Evolutionary conservation across 30 jellyfish, hydroid and myxozoan species (phyloP).

Genomic region (Phacellophora camtschatica): DNA sequence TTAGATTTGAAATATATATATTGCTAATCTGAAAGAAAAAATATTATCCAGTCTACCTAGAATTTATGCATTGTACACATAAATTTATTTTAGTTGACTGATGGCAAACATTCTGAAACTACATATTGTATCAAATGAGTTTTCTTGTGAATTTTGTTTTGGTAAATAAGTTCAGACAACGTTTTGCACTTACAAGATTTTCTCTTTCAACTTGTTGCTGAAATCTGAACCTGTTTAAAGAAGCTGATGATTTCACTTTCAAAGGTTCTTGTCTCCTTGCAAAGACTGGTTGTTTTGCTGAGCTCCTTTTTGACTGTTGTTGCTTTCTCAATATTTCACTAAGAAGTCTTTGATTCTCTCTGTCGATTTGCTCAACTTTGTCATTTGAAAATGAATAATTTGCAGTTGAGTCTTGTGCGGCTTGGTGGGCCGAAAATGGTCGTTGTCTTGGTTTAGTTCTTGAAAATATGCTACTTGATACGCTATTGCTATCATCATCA

Average conservation of each 20-base stretch:
- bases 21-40: no score
- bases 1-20: no score
- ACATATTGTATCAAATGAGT: background rate
- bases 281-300: conserved; percentile 28
- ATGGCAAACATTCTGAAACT: no score
- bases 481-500: conserved; percentile 21
- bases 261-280: conserved; percentile 52
- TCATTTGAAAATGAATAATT: conserved; percentile 80
- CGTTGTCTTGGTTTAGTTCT: conserved; percentile 2
- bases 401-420: background rate
- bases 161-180: no score
- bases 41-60: no score
- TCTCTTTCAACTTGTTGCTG: conserved; percentile 90
- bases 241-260: conserved; percentile 74
- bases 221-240: conserved; percentile 64
- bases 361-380: conserved; percentile 82
- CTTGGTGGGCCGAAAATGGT: conserved; percentile 71
- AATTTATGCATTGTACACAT: no score
- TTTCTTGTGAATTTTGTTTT: no score
- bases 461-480: background rate
- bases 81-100: no score
- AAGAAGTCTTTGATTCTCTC: conserved; percentile 86
- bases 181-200: conserved; percentile 69
- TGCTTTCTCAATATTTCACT: conserved; percentile 52
- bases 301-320: conserved; percentile 8